These are phyloP conservation scores for Pygocentrus nattereri DNA, from an alignment of 2,797 vertebrate genomes.

Conservation along the genomic window DNA sequence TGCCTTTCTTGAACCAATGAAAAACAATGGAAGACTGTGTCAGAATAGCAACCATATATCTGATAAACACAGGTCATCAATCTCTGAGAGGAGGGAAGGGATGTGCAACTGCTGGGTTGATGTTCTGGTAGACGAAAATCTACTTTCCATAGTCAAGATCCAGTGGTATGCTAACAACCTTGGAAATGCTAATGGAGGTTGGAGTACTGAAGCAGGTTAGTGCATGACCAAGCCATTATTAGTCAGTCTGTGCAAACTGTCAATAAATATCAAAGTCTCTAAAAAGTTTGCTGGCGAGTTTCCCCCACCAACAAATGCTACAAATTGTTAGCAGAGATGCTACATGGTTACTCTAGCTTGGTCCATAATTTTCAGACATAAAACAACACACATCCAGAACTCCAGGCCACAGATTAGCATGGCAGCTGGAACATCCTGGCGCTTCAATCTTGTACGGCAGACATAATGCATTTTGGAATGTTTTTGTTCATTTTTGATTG, in stretches of 20 bases:
- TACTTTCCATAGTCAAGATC: constrained; percentile 22
- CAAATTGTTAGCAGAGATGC: constrained; percentile 85
- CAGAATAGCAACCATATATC: constrained; percentile 55
- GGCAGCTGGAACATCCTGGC: constrained; percentile 63
- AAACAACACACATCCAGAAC: constrained; percentile 48
- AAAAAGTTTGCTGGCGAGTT: constrained; percentile 63
- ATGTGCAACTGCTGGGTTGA: not conserved
- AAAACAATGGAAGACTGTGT: constrained; percentile 81
- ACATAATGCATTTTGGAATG: constrained; percentile 59
- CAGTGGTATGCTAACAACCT: constrained; percentile 12
- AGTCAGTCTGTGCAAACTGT: constrained; percentile 71
- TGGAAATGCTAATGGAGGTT: constrained; percentile 42
- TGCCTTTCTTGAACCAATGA: constrained; percentile 68
- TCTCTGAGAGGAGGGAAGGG: not conserved
- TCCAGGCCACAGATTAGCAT: constrained; percentile 60
- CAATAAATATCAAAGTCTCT: constrained; percentile 67
- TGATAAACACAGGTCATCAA: constrained; percentile 32
- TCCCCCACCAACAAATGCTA: constrained; percentile 85
- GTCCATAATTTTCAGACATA: constrained; percentile 70
- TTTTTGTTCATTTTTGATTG: constrained; percentile 30
- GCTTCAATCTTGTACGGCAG: constrained; percentile 47
- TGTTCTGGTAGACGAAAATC: constrained; percentile 32
- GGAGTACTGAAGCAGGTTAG: constrained; percentile 43
- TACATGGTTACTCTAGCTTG: constrained; percentile 80
- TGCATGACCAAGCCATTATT: constrained; percentile 71